Base-by-base conservation (phyloP, 2,797 vertebrate genomes). In the Dicrostonyx torquatus region DNA sequence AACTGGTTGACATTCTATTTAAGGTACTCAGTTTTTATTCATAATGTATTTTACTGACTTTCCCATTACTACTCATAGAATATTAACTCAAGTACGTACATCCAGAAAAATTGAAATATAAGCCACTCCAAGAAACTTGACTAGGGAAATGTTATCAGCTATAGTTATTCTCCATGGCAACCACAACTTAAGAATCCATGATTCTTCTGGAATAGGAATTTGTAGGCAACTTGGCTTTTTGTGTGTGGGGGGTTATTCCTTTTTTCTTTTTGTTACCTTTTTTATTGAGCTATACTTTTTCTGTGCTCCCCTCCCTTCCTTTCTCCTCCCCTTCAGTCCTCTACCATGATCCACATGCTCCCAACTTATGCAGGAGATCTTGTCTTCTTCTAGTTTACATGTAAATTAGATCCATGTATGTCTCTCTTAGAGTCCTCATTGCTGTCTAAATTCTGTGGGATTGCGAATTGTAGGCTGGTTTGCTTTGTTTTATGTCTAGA, bases 151-250 rank as follows among this genome's bases (percentile, higher is more conserved):
- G 5, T 64, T 34, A 45, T 62, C 10, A 92, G 1, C 24, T 68
- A 7, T 50, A 45, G 18, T 55, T 48, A 76, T 7, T 83, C 14
- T 76, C 6, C 14, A 93, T n/a, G 90, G 9, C 76, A 58, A 58
- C 70, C 60, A 88, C 31, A 64, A 89, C 45, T 92, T 6, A 37
- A 40, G 68, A 88, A 83, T 58, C 68, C 89, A 58, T 24, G 45
- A 78, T 91, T 78, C n/a, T 45, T 87, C 55, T 87, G n/a, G 20
- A 83, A 82, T 53, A 90, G 15, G 17, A 45, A 29, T 89, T 91
- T 75, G 17, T 66, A 60, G 40, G 34, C 72, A 37, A 91, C 79
- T 75, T 53, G 22, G 22, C 2, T n/a, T n/a, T n/a, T n/a, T 87
- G 53, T 87, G 50, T 50, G 29, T 45, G n/a, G 29, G 12, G 29